Evolutionary conservation across 2,888 invertebrate genomes (phyloP).

Genomic region (Octonoba sinensis): DNA sequence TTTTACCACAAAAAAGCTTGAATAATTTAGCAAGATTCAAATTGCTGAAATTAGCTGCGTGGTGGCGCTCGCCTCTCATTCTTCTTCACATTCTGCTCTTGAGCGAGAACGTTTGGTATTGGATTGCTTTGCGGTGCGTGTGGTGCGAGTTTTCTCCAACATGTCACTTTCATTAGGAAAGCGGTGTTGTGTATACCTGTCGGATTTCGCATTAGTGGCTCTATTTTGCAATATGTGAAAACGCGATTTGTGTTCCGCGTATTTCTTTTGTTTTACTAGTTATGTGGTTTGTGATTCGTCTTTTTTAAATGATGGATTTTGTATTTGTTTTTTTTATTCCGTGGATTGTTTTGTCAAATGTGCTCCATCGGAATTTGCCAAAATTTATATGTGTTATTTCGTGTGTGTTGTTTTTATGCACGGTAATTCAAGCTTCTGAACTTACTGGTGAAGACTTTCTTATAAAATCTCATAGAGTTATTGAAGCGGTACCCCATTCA

Average conservation of each 20-base stretch:
- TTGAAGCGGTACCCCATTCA: constrained; percentile 49
- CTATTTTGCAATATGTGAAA: constrained; percentile 2
- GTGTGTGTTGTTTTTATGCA: constrained; percentile 30
- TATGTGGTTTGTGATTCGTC: constrained; percentile 35
- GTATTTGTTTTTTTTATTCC: constrained; percentile 45
- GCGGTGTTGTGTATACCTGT: not conserved
- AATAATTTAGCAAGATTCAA: too few relatives aligned
- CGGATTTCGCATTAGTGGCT: not conserved
- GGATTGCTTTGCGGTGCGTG: not conserved
- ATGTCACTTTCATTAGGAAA: constrained; percentile 7
- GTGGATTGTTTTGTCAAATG: constrained; percentile 52
- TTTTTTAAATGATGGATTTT: constrained; percentile 46
- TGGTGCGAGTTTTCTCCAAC: not conserved
- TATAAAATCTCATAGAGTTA: constrained; percentile 52
- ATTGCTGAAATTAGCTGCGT: too few relatives aligned
- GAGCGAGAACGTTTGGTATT: too few relatives aligned
- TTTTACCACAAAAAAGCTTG: too few relatives aligned
- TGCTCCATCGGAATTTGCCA: constrained; percentile 29
- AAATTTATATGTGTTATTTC: constrained; percentile 25
- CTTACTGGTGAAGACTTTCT: constrained; percentile 33
- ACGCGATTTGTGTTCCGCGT: not conserved
- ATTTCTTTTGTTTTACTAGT: constrained; percentile 25
- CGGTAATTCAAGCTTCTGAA: constrained; percentile 15
- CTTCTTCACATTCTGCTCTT: too few relatives aligned
- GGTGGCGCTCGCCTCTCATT: too few relatives aligned